Evolutionary conservation across 2,797 vertebrate species (phyloP), one percentile per base, ranked within the genome.

Genomic region (Syngnathus rostellatus): DNA sequence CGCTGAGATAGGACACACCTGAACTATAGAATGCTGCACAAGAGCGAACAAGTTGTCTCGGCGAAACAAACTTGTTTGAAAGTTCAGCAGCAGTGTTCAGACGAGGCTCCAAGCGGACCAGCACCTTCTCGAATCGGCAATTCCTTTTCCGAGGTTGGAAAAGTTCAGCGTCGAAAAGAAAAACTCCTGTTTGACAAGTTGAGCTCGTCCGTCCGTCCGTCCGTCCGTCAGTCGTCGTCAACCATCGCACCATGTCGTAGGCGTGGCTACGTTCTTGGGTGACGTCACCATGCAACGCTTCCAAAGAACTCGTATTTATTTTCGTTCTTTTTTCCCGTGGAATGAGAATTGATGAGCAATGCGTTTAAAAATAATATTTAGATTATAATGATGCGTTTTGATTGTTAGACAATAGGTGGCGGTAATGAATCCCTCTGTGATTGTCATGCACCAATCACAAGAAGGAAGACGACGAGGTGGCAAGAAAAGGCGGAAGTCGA

Each of bases 191-290:
- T 39, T 38, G 60, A 45, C 55, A 25, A 77, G 74, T 71, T 74
- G 31, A 31, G 31, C 3, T 31, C 31, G 31, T 31, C 31, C 31
- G 31, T 23, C 23, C 23, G 23, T 23, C 23, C 23, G 23, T 23
- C 23, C 23, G 23, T 31, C 25, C 2, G 31, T 31, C 51, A 73
- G 72, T 74, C 70, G 72, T 74, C 70, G 76, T 51, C 57, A 70
- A 68, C 48, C 68, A 71, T 75, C 75, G 64, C 67, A 14, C 39
- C 64, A 58, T 73, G 74, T 17, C 55, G 55, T 16, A 80, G 80
- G 83, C 79, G 79, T 70, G 78, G n/a, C 39, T 25, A 4, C 31
- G 50, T 38, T 10, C 25, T 21, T 46, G 81, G 81, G 73, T 83
- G 83, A 86, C 84, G 81, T 5, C 40, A 81, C 58, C 46, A 65